Evolutionary conservation across 1,140 invertebrate species (phyloP), one percentile per base, ranked within the genome.

Genomic region (Adoxophyes honmai): DNA sequence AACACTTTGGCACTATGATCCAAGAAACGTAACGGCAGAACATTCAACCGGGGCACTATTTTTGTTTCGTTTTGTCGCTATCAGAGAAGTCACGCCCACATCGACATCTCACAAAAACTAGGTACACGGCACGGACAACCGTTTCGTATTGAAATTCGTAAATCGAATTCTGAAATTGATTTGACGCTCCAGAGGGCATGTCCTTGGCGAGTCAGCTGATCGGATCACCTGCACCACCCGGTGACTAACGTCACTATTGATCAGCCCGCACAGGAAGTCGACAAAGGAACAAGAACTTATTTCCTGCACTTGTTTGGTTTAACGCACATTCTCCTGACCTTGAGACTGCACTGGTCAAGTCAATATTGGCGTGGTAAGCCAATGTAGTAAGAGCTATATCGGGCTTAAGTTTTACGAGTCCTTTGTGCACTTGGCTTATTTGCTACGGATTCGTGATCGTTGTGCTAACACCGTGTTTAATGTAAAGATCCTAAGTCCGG

Each of bases 281-380:
- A 28, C 21, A 8, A 39, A 28, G 42, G 42, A 48, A 48, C 42
- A 10, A 28, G 21, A 28, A 28, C 21, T 28, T 28, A 48, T 48
- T 48, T 48, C 42, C 42, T 48, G 21, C 21, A 28, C 21, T 28
- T 28, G 42, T 9, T 18, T 6, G 18, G 18, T 28, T 13, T 36
- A 36, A 11, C 21, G 16, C 42, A 48, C 42, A 48, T 48, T 48
- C 42, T 48, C 39, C 42, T 48, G 42, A 48, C 42, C 42, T 48
- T 48, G 42, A 13, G 11, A 28, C 21, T 38, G 21, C 42, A 33
- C 2, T 28, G 21, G 21, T 28, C 42, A 14, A 48, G 39, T n/a
- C 42, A 14, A 48, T 48, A 48, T 48, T 48, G 18, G 42, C 28
- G 1, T n/a, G 2, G 21, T 28, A 28, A 28, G 6, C 21, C 21